Evolutionary conservation across 2,797 vertebrate species (phyloP), one percentile per base, ranked within the genome.

Genomic region (Spea hammondii): DNA sequence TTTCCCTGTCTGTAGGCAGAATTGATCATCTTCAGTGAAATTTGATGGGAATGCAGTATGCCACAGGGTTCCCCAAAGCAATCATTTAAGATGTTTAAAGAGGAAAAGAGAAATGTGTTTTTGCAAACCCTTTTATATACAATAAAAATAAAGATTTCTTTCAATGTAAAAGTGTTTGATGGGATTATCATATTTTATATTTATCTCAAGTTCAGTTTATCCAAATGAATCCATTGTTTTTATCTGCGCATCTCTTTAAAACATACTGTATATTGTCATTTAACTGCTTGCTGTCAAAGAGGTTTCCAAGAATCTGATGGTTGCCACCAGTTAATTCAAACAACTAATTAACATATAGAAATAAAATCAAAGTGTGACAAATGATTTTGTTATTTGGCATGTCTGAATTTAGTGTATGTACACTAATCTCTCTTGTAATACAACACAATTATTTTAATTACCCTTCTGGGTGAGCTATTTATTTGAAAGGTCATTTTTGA

Each of bases 31-130:
- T 82, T 82, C 79, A 77, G 64, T 62, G 70, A 69, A 73, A 67
- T 32, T 76, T 72, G 74, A 72, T 69, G 75, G 73, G 70, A 69
- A 77, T 77, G 75, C 57, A 82, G 64, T 82, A 73, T 82, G 75
- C 75, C 79, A 77, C 55, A 67, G 67, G 75, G 77, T 73, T 82
- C 74, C 75, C 79, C 45, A 82, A 73, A 69, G 79, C 79, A 74
- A 77, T 74, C 12, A 77, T 77, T 82, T 82, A 82, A 82, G 75
- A 82, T 76, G 65, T 77, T 72, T 73, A 59, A 77, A 72, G 66
- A 60, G 70, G 57, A 76, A 78, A 71, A 72, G 5, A 72, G 49
- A 72, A 64, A 68, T 72, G 53, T 80, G 65, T 82, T 73, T 77
- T 73, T 67, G 59, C 64, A 77, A 72, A 76, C 67, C 65, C 69